Percentiles rank a stretch among this genome's conserved stretches.
phyloP scores from a whole-genome alignment of 2,888 invertebrate species.

The Eurytoma californica region DNA sequence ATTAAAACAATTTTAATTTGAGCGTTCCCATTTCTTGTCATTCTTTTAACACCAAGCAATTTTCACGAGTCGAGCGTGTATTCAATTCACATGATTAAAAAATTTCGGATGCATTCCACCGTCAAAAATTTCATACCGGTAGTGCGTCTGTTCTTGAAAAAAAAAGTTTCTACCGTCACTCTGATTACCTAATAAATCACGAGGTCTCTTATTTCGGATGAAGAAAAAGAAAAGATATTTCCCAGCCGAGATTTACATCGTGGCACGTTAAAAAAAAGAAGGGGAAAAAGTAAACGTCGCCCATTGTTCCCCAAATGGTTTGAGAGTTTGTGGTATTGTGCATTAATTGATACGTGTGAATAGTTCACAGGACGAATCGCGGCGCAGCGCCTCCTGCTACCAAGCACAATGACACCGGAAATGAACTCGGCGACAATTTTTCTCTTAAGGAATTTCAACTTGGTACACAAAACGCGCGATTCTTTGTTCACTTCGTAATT shows the following conservation, averaged over 20 bases:
- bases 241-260: background rate
- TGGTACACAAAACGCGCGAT: too few species aligned
- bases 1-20: background rate
- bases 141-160: too few species aligned
- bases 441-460: too few species aligned
- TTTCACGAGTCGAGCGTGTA: too few species aligned
- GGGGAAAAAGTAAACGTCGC: background rate
- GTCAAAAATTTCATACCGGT: too few species aligned
- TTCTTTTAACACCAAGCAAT: too few species aligned
- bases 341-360: background rate
- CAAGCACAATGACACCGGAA: background rate
- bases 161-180: too few species aligned
- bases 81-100: too few species aligned
- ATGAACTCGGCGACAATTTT: background rate
- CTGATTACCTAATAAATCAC: too few species aligned
- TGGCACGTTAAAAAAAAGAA: background rate
- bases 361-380: background rate
- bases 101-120: too few species aligned
- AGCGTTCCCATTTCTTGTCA: too few species aligned
- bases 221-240: background rate
- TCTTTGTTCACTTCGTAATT: too few species aligned
- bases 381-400: background rate
- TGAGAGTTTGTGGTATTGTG: background rate
- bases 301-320: conserved; percentile 1
- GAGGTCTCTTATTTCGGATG: background rate